Base-by-base conservation (phyloP, 2,888 invertebrate species). In the Diaphora mendica region DNA sequence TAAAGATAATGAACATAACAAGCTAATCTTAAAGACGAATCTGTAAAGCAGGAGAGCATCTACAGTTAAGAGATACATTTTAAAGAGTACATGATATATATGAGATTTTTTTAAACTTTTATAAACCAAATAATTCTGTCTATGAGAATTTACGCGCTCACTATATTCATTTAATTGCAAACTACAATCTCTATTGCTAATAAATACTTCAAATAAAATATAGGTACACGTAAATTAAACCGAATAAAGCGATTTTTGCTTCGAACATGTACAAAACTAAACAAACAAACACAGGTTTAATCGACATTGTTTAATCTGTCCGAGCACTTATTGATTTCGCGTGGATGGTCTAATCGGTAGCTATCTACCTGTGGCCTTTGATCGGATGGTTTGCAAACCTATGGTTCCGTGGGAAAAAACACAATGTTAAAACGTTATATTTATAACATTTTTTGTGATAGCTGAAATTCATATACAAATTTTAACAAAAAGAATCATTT, bases 291-390 rank as follows among this genome's bases (percentile, higher is more conserved):
- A 81, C 75, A 73, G 74, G 77, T 78, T 78, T 81, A 83, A 78
- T 82, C 76, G 77, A 48, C 75, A 72, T 80, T 83, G 86, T 85
- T 86, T 85, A 82, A 82, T 84, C 82, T 83, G 78, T 78, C 77
- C 77, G 73, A 69, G 77, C 75, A 79, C 78, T 84, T 87, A 87
- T 86, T 87, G 86, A 85, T 87, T 85, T 82, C 77, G 74, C 80
- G 75, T 65, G 72, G 55, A 69, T 65, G 66, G 74, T 68, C 72
- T 75, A 79, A 78, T 77, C 75, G 73, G 71, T 62, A 62, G 15
- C 15, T 62, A 80, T 76, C 79, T 77, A 79, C 76, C 80, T 79
- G 82, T 75, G 78, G 77, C 75, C 79, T 78, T 80, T 83, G 79
- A 84, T 83, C 77, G 79, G 71, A 78, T 79, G 82, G 84, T 84